Evolutionary conservation across 1,140 invertebrate genomes (phyloP), one percentile per base, ranked within the genome.

Genomic region (Musca domestica): DNA sequence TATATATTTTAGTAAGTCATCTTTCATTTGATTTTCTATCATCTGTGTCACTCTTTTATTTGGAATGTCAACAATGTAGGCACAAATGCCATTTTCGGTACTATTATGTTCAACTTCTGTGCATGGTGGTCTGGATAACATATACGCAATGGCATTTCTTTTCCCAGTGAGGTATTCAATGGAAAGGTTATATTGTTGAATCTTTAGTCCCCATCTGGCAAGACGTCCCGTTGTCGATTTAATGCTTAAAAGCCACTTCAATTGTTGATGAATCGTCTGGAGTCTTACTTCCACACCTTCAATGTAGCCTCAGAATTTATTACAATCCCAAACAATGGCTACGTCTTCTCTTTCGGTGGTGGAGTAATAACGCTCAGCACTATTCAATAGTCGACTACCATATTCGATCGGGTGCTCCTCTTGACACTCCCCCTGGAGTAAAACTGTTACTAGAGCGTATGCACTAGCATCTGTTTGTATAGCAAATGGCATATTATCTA

Each of bases 301-400:
- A 61, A 74, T 49, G 19, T 68, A 76, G 17, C 20, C 66, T 64
- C 69, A 56, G 66, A 82, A 82, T 64, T 81, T 74, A 23, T 79
- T 68, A 5, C 84, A 70, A 1, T 77, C 78, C 72, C 71, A 78
- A 14, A 84, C 67, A 5, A 85, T 71, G 1, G 83, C 82, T 12
- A 85, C 69, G 67, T 72, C 74, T 51, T 84, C 83, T 64, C 74
- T 17, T 68, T 84, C 81, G 0, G 75, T 80, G 14, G 72, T 75
- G 0, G 63, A 68, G 49, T 82, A 85, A 48, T 83, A 82, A 27
- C 51, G 69, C 73, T 86, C 83, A n/a, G 73, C 66, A 9, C 49
- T 27, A 14, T 52, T 83, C 82, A 27, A 48, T 68, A 73, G 86
- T 83, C 15, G 73, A 65, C 9, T 52, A 23, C 12, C 54, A 70